These are phyloP conservation scores for Nannospalax galili DNA, from an alignment of 2,113 vertebrate genomes.

Conservation along the genomic window DNA sequence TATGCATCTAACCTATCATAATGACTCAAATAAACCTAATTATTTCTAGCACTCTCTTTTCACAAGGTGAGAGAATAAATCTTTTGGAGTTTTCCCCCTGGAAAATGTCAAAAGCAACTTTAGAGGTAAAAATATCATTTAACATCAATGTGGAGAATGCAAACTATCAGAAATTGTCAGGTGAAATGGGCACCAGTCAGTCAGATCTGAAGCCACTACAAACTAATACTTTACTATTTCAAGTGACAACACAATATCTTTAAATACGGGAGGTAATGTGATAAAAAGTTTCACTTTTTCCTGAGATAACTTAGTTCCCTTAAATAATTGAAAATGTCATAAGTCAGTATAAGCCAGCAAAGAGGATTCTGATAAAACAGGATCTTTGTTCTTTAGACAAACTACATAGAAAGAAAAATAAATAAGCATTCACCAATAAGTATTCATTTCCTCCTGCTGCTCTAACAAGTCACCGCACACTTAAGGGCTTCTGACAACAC, in stretches of 20 bases:
- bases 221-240: background rate
- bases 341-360: background rate
- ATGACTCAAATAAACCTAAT: background rate
- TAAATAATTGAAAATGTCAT: background rate
- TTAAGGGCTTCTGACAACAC: background rate
- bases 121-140: background rate
- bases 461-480: background rate
- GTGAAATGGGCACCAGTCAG: background rate
- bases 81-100: background rate
- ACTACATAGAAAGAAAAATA: background rate
- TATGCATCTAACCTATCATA: background rate
- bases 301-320: slow-evolving; percentile 15
- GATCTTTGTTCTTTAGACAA: slow-evolving; percentile 18
- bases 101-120: slow-evolving; percentile 39
- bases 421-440: background rate
- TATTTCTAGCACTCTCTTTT: slow-evolving; percentile 8
- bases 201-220: background rate
- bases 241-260: background rate
- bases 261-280: background rate
- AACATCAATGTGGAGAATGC: background rate
- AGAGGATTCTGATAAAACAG: background rate
- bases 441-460: background rate
- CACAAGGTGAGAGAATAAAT: background rate
- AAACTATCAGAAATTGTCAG: slow-evolving; percentile 2
- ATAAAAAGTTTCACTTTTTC: slow-evolving; percentile 2